Percentiles rank a stretch among this genome's conserved stretches.
These are phyloP conservation scores for Aphis craccivora DNA, from an alignment of 1,140 invertebrate genomes.

Conservation along the genomic window DNA sequence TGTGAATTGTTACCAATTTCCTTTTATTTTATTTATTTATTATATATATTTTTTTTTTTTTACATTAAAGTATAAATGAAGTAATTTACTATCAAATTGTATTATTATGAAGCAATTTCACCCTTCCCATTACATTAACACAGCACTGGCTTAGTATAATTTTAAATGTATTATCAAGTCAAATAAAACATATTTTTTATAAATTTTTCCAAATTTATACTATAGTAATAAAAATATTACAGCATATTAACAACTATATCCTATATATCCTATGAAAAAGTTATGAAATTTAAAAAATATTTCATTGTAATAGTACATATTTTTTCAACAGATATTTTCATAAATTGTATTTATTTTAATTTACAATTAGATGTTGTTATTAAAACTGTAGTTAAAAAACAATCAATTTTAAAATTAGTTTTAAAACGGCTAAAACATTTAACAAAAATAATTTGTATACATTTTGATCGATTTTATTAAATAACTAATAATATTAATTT, in stretches of 20 bases:
- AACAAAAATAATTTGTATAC: no score
- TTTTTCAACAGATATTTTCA: background rate
- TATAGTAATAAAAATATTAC: background rate
- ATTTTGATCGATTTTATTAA: no score
- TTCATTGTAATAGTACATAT: background rate
- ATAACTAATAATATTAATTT: background rate
- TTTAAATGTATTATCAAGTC: background rate
- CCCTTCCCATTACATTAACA: background rate
- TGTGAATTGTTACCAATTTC: background rate
- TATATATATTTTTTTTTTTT: background rate
- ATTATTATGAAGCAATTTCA: background rate
- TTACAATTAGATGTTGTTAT: slow-evolving; percentile 1
- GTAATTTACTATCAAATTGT: background rate
- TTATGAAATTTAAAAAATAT: background rate
- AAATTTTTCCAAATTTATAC: slow-evolving; percentile 2
- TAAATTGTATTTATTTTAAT: background rate
- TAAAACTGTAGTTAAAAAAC: background rate
- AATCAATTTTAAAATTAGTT: background rate
- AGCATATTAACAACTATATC: background rate
- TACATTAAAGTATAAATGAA: background rate
- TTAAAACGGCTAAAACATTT: background rate
- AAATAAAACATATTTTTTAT: slow-evolving; percentile 17
- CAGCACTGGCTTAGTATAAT: slow-evolving; percentile 24
- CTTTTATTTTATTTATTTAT: background rate
- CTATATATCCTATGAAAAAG: background rate